Conservation (phyloP, 1,140 invertebrate species). For the Ostrea edulis region DNA sequence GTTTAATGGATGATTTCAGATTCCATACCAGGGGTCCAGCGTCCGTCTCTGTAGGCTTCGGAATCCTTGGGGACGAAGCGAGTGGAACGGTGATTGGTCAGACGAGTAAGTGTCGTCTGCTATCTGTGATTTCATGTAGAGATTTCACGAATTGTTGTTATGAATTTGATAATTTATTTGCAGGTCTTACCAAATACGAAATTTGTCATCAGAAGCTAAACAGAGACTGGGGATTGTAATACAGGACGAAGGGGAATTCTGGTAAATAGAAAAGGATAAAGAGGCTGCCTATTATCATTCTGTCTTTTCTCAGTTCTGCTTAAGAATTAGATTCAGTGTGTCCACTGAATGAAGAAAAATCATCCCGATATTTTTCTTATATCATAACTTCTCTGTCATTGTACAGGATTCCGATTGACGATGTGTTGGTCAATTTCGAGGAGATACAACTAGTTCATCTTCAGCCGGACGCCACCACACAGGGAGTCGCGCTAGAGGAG, state of each 20-base stretch:
- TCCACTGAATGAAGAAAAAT: background rate
- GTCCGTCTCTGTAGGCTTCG: slow-evolving; percentile 80
- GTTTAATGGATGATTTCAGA: slow-evolving; percentile 47
- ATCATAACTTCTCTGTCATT: background rate
- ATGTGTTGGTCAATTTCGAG: slow-evolving; percentile 75
- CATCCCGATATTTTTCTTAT: background rate
- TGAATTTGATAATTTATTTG: slow-evolving; percentile 42
- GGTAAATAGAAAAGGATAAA: slow-evolving; percentile 60
- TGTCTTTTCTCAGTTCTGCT: background rate
- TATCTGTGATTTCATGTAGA: background rate
- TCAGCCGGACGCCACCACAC: slow-evolving; percentile 70
- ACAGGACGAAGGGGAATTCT: slow-evolving; percentile 78
- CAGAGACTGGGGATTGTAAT: slow-evolving; percentile 65
- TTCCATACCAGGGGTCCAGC: slow-evolving; percentile 55
- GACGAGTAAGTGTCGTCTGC: slow-evolving; percentile 79
- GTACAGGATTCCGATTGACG: slow-evolving; percentile 74
- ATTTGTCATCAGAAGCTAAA: slow-evolving; percentile 66
- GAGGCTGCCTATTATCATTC: background rate
- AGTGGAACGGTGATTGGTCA: slow-evolving; percentile 83
- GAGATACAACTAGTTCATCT: slow-evolving; percentile 74
- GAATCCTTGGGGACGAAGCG: slow-evolving; percentile 83
- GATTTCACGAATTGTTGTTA: background rate
- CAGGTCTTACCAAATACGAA: slow-evolving; percentile 72
- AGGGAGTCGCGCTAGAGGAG: slow-evolving; percentile 67
- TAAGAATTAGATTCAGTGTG: background rate